These are phyloP conservation scores for Smittia aterrima DNA, from an alignment of 2,888 invertebrate species.

Conservation along the genomic window DNA sequence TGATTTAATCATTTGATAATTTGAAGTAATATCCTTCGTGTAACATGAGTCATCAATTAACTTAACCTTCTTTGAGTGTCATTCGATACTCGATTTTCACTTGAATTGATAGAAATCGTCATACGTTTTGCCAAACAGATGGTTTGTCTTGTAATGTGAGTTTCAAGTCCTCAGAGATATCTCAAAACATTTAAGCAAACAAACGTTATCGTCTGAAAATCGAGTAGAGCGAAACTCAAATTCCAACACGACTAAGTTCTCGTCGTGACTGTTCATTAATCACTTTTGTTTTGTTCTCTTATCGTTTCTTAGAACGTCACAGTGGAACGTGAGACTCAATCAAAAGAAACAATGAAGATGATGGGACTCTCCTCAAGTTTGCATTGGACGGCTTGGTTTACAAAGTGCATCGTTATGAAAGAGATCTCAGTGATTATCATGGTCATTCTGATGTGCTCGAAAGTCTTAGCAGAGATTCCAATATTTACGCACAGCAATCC, in stretches of 20 bases:
- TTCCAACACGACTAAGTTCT: background rate
- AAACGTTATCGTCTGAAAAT: too few species aligned
- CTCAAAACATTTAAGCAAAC: too few species aligned
- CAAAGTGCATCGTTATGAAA: conserved; percentile 70
- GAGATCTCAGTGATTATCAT: conserved; percentile 62
- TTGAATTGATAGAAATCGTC: too few species aligned
- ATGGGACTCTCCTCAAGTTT: conserved; percentile 78
- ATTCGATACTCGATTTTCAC: too few species aligned
- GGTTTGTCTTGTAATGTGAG: too few species aligned
- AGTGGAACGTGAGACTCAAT: conserved; percentile 61
- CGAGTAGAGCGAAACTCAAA: too few species aligned
- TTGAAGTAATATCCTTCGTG: too few species aligned
- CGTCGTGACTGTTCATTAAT: background rate
- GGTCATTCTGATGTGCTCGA: conserved; percentile 60
- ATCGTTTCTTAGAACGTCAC: conserved; percentile 50
- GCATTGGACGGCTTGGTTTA: conserved; percentile 85
- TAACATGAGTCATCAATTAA: too few species aligned
- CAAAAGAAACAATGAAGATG: conserved; percentile 87
- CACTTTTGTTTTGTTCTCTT: background rate
- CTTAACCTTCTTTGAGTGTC: too few species aligned
- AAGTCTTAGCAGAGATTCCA: conserved; percentile 49
- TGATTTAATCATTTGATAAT: background rate
- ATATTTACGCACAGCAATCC: conserved; percentile 70
- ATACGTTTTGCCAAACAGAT: too few species aligned
- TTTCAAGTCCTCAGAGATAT: too few species aligned